phyloP scores from a whole-genome alignment of 2,797 vertebrate species.

The Anniella stebbinsi region DNA sequence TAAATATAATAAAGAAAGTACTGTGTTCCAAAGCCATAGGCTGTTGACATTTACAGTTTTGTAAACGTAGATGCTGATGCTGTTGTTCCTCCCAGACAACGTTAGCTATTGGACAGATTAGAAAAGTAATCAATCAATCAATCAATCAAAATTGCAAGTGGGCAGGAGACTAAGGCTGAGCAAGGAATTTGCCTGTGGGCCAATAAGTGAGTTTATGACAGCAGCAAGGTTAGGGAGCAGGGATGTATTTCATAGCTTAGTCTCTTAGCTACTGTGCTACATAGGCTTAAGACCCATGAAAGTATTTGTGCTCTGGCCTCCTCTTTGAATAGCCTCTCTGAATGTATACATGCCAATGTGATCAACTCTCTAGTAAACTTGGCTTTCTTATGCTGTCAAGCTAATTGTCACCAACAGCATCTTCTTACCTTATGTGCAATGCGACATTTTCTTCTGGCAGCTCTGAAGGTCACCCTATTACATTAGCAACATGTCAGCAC shows the following conservation, averaged over 20 bases:
- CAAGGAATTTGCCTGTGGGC: neutral
- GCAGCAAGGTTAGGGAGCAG: neutral
- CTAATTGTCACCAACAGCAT: conserved; percentile 6
- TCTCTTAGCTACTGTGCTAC: neutral
- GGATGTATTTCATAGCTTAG: neutral
- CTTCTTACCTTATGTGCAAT: conserved; percentile 10
- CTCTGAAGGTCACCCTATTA: conserved; percentile 53
- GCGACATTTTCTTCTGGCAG: conserved; percentile 49
- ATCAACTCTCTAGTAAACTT: neutral
- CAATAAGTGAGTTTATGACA: neutral
- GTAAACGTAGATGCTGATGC: neutral
- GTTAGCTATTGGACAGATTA: too few relatives aligned
- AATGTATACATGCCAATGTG: neutral
- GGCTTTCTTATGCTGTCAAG: neutral
- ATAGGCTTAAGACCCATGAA: neutral
- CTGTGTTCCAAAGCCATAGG: neutral
- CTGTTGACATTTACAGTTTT: neutral
- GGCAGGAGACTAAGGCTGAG: neutral
- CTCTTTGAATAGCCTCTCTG: neutral
- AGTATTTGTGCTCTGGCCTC: neutral
- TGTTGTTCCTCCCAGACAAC: neutral
- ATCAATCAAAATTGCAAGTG: neutral
- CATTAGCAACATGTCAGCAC: conserved; percentile 50
- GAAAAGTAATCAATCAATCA: too few relatives aligned
- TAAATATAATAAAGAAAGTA: neutral